Evolutionary conservation across 2,888 invertebrate genomes (phyloP).

Genomic region (Metallyticus violacea): DNA sequence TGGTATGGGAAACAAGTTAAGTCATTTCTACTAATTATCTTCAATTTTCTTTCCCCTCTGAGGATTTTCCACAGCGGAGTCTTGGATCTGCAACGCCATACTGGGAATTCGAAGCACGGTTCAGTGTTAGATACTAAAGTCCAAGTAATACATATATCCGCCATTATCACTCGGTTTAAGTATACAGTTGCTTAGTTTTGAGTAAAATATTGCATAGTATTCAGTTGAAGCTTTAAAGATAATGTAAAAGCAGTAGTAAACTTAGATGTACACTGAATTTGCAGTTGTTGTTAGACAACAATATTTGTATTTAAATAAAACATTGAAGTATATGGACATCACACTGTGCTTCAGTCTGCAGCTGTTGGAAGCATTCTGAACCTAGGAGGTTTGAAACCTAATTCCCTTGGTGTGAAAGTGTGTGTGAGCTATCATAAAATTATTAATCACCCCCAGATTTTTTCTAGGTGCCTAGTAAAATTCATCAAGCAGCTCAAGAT

Average conservation of each 20-base stretch:
- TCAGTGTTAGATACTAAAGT: background rate
- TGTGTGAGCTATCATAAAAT: slow-evolving; percentile 52
- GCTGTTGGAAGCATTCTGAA: background rate
- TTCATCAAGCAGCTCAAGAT: slow-evolving; percentile 27
- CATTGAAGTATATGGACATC: slow-evolving; percentile 9
- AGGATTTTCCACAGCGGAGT: slow-evolving; percentile 37
- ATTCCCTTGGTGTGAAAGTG: slow-evolving; percentile 45
- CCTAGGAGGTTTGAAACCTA: background rate
- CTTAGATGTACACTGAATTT: background rate
- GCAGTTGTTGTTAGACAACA: background rate
- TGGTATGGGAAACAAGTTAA: slow-evolving; percentile 24
- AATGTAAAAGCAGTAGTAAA: background rate
- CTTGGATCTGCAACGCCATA: slow-evolving; percentile 32
- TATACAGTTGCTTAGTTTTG: background rate
- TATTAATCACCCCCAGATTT: slow-evolving; percentile 61
- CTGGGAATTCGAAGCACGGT: slow-evolving; percentile 33
- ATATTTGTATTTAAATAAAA: background rate
- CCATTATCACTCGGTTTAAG: background rate
- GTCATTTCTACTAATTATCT: slow-evolving; percentile 38
- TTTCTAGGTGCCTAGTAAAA: slow-evolving; percentile 52
- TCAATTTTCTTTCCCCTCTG: slow-evolving; percentile 40
- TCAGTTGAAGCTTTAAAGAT: background rate
- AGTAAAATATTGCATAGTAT: background rate
- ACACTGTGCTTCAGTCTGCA: background rate
- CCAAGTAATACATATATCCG: background rate